These are phyloP conservation scores for Plecturocebus donacophilus DNA, from an alignment of 2,113 vertebrate species.

Conservation along the genomic window DNA sequence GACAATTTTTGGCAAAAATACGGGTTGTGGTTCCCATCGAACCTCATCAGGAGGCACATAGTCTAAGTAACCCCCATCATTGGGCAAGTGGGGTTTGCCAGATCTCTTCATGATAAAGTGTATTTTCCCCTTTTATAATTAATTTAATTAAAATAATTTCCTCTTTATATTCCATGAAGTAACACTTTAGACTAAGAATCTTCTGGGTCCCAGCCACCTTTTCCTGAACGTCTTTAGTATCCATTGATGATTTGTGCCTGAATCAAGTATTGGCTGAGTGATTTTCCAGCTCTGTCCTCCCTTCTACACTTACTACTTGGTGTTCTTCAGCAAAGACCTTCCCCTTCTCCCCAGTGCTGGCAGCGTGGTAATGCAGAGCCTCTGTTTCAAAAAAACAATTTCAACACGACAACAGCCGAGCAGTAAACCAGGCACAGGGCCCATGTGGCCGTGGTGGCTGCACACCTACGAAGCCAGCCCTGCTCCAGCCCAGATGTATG, in stretches of 20 bases:
- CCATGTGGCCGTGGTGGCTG: fast-evolving
- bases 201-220: not conserved
- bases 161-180: too few species aligned
- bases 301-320: not conserved
- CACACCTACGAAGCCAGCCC: fast-evolving
- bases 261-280: too few species aligned
- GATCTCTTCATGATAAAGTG: not conserved
- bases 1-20: not conserved
- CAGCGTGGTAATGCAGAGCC: not conserved
- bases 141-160: not conserved
- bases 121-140: not conserved
- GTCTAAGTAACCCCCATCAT: not conserved
- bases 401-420: not conserved
- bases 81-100: not conserved
- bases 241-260: not conserved
- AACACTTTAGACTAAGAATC: not conserved
- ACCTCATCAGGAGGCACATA: too few species aligned
- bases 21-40: not conserved
- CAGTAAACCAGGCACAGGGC: fast-evolving
- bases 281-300: not conserved
- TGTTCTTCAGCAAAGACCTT: not conserved
- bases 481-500: fast-evolving
- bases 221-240: not conserved
- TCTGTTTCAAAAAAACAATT: not conserved
- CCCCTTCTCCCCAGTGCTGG: not conserved